A percentile compares a stretch with the other conserved stretches of the same genome.
phyloP scores from a whole-genome alignment of 1,140 invertebrate genomes.

The Drosophila elegans region DNA sequence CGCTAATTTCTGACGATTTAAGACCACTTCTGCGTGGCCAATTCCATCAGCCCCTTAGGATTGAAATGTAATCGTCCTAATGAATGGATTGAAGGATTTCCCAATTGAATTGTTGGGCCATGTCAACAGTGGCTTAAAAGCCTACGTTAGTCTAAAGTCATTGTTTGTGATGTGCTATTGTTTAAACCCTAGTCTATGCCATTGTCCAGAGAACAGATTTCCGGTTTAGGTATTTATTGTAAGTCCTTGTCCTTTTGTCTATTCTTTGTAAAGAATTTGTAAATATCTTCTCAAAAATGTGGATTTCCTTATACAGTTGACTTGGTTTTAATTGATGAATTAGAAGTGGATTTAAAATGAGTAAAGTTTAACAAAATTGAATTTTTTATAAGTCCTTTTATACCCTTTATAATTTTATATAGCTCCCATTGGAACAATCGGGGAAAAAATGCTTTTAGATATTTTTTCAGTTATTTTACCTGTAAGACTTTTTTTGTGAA shows the following conservation, averaged over 20 bases:
- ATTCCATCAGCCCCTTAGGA: slow-evolving; percentile 30
- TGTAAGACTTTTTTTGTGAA: too few relatives aligned
- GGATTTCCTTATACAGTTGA: neutral
- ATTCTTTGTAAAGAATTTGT: neutral
- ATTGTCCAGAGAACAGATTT: neutral
- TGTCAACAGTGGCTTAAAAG: neutral
- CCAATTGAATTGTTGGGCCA: slow-evolving; percentile 8
- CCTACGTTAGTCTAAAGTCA: neutral
- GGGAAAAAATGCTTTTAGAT: too few relatives aligned
- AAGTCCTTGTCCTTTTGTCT: neutral
- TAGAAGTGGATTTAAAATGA: too few relatives aligned
- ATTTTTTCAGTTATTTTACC: too few relatives aligned
- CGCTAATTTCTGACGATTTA: slow-evolving; percentile 66
- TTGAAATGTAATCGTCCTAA: slow-evolving; percentile 2
- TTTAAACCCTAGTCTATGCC: neutral
- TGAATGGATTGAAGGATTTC: slow-evolving; percentile 7
- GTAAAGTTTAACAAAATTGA: too few relatives aligned
- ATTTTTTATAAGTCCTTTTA: too few relatives aligned
- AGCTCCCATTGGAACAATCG: too few relatives aligned
- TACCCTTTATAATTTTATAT: too few relatives aligned
- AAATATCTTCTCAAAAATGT: too few relatives aligned
- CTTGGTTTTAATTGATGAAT: neutral
- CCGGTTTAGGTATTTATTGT: neutral
- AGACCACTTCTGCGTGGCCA: slow-evolving; percentile 52
- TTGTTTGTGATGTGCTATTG: neutral